These are phyloP conservation scores for Endomychus coccineus DNA, from an alignment of 2,888 invertebrate species.

Conservation along the genomic window DNA sequence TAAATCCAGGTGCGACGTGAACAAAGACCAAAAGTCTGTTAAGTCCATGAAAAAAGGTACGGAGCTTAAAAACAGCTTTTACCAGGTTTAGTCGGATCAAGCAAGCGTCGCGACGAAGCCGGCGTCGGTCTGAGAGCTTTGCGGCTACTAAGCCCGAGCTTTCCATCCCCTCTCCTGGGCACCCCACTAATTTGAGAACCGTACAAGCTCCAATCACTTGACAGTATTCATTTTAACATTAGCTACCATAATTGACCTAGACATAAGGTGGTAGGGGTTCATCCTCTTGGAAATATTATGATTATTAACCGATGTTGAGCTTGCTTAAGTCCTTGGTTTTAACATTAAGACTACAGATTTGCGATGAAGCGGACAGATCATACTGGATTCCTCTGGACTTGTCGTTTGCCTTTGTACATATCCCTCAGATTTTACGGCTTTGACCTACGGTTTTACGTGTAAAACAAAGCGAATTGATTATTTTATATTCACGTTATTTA, in stretches of 20 bases:
- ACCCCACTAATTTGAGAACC: constrained; percentile 35
- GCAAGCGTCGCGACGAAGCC: constrained; percentile 47
- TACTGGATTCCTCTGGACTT: no score
- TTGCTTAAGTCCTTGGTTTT: no score
- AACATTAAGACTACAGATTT: no score
- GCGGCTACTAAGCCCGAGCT: constrained; percentile 42
- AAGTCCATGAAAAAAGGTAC: constrained; percentile 44
- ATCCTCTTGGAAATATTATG: no score
- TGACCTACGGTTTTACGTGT: no score
- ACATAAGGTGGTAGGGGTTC: no score
- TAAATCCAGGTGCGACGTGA: constrained; percentile 44
- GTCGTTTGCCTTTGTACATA: no score
- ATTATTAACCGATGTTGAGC: no score
- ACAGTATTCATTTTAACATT: constrained; percentile 44
- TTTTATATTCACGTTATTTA: no score
- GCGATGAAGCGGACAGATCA: no score
- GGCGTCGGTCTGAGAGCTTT: constrained; percentile 44
- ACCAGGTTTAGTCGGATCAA: constrained; percentile 44
- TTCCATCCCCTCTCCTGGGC: constrained; percentile 31
- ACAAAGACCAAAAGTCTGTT: constrained; percentile 44
- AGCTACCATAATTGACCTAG: constrained; percentile 24
- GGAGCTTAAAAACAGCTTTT: constrained; percentile 45
- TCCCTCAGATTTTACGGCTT: no score
- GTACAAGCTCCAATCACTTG: constrained; percentile 39
- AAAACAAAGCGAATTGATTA: no score